phyloP scores from a whole-genome alignment of 2,113 vertebrate genomes.

The Thomomys bottae region DNA sequence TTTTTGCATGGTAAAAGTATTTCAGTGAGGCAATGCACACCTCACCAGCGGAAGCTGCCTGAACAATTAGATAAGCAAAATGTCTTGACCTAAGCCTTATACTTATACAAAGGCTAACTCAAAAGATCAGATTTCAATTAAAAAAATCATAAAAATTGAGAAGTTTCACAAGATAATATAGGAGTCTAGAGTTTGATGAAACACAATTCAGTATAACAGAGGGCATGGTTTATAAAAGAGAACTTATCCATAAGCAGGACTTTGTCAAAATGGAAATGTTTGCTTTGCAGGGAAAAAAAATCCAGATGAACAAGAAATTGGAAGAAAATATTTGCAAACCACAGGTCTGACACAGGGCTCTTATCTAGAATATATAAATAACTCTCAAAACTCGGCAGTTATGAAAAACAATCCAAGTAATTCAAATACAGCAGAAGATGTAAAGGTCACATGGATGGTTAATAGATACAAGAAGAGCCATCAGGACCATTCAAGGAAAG shows the following conservation, averaged over 20 bases:
- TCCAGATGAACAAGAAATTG: neutral
- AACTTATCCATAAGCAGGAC: neutral
- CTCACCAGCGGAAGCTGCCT: neutral
- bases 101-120: neutral
- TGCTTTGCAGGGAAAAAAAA: neutral
- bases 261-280: slow-evolving; percentile 7
- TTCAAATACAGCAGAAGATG: neutral
- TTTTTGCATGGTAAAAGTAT: neutral
- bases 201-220: neutral
- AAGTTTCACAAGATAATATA: neutral
- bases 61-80: neutral
- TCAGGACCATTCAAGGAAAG: neutral
- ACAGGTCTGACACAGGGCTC: neutral
- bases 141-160: neutral
- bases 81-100: neutral
- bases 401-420: neutral
- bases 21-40: neutral
- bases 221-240: neutral
- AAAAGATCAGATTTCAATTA: neutral
- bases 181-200: neutral
- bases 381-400: neutral
- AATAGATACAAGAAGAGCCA: neutral
- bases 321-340: slow-evolving; percentile 37
- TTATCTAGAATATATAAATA: neutral
- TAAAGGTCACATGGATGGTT: neutral